A percentile compares a stretch with the other conserved stretches of the same genome.
Conservation (phyloP, 1,140 invertebrate genomes). For the Heterodera schachtii region DNA sequence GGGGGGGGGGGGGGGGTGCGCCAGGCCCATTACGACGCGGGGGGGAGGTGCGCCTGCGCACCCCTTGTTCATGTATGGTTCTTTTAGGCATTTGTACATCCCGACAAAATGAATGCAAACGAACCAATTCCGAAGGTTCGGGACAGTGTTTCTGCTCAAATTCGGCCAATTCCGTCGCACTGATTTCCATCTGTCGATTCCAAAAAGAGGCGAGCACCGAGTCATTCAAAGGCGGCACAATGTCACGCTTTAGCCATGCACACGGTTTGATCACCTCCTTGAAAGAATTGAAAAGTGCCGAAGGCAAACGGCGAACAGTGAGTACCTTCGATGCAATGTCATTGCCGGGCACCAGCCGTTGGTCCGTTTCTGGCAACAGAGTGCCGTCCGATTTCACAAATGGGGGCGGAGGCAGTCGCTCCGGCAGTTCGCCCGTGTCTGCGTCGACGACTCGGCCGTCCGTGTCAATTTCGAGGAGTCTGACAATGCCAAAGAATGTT, state of each 20-base stretch:
- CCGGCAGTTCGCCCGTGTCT: slow-evolving; percentile 33
- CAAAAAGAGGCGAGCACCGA: neutral
- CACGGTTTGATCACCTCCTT: slow-evolving; percentile 17
- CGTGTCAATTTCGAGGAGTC: slow-evolving; percentile 28
- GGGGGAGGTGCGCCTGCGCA: too few relatives aligned
- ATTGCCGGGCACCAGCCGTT: slow-evolving; percentile 39
- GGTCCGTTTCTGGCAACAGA: slow-evolving; percentile 14
- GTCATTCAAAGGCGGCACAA: slow-evolving; percentile 19
- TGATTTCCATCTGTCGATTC: slow-evolving; percentile 8
- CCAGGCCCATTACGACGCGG: too few relatives aligned
- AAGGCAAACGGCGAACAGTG: too few relatives aligned
- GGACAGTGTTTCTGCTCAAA: neutral
- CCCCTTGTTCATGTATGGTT: too few relatives aligned
- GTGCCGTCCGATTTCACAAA: slow-evolving; percentile 35
- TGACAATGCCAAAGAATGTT: neutral
- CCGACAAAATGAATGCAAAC: too few relatives aligned
- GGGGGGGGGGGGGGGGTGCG: too few relatives aligned
- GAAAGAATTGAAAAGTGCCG: neutral
- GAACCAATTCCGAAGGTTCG: neutral
- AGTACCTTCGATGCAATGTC: slow-evolving; percentile 19
- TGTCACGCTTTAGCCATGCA: slow-evolving; percentile 30
- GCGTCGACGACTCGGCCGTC: slow-evolving; percentile 37
- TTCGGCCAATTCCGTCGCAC: slow-evolving; percentile 17
- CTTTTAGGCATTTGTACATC: neutral
- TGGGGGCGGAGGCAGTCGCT: slow-evolving; percentile 27